A percentile compares a stretch with the other conserved stretches of the same genome.
These are phyloP conservation scores for Drosophila sturtevanti DNA, from an alignment of 1,140 invertebrate genomes.

Conservation along the genomic window DNA sequence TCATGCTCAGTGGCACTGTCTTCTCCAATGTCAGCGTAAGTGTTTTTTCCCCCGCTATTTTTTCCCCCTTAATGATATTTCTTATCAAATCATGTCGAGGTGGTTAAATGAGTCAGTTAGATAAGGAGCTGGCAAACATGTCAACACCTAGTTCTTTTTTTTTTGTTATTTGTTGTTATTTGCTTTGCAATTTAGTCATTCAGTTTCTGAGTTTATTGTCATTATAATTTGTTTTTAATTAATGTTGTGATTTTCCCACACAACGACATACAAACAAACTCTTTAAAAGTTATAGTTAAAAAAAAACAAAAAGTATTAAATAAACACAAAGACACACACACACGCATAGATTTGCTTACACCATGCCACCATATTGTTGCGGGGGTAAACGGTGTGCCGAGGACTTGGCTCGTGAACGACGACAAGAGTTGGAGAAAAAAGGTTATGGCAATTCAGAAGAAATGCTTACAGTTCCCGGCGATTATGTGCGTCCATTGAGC, in stretches of 20 bases:
- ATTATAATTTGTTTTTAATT: background rate
- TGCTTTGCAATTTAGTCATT: background rate
- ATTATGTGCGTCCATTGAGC: slow-evolving; percentile 43
- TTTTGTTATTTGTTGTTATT: background rate
- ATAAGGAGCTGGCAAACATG: background rate
- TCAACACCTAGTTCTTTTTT: background rate
- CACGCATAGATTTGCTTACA: background rate
- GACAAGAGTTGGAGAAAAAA: background rate
- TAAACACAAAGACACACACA: background rate
- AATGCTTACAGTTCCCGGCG: slow-evolving; percentile 23
- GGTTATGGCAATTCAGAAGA: background rate
- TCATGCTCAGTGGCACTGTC: slow-evolving; percentile 93
- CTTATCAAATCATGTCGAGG: background rate
- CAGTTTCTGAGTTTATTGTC: background rate
- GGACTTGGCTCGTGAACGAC: slow-evolving; percentile 20
- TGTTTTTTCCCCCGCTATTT: slow-evolving; percentile 57
- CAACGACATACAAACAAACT: background rate
- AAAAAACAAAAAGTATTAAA: no score
- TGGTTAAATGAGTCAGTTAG: background rate
- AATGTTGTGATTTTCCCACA: background rate
- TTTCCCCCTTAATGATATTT: background rate
- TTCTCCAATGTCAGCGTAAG: slow-evolving; percentile 98
- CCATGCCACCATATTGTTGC: slow-evolving; percentile 63
- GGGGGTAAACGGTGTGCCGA: slow-evolving; percentile 54
- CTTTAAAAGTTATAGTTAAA: background rate